phyloP scores from a whole-genome alignment of 2,113 vertebrate species.

The Ancistrus triradiatus region DNA sequence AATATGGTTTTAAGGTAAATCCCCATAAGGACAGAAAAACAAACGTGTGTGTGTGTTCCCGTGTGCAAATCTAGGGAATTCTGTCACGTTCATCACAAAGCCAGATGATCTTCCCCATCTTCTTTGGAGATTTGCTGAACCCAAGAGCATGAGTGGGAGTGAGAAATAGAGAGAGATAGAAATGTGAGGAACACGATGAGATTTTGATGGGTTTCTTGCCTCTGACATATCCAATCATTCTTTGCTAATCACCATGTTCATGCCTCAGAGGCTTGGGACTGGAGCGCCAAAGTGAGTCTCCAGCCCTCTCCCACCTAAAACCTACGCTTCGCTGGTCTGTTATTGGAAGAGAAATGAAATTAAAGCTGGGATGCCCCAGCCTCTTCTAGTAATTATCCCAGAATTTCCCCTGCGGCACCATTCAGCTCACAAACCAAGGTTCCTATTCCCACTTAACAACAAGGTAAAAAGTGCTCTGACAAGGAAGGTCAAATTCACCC shows the following conservation, averaged over 20 bases:
- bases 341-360: slow-evolving; percentile 55
- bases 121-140: slow-evolving; percentile 9
- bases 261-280: slow-evolving; percentile 18
- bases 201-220: slow-evolving; percentile 42
- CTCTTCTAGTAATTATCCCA: slow-evolving; percentile 54
- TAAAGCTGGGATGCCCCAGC: slow-evolving; percentile 44
- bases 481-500: slow-evolving; percentile 37
- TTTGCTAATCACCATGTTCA: slow-evolving; percentile 31
- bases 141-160: slow-evolving; percentile 3
- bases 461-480: slow-evolving; percentile 37
- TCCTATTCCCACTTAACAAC: slow-evolving; percentile 38
- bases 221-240: slow-evolving; percentile 41
- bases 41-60: no score
- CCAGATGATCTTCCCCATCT: slow-evolving; percentile 26
- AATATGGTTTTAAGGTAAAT: no score
- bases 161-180: slow-evolving; percentile 14
- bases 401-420: slow-evolving; percentile 50
- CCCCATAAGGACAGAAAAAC: no score
- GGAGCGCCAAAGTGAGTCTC: not conserved
- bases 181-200: slow-evolving; percentile 38
- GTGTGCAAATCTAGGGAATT: slow-evolving; percentile 4
- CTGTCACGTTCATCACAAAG: slow-evolving; percentile 25
- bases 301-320: slow-evolving; percentile 37
- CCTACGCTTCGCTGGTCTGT: slow-evolving; percentile 44
- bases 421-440: slow-evolving; percentile 34